A percentile compares a stretch with the other conserved stretches of the same genome.
Conservation (phyloP, 2,113 vertebrate species). For the Podocnemis expansa region DNA sequence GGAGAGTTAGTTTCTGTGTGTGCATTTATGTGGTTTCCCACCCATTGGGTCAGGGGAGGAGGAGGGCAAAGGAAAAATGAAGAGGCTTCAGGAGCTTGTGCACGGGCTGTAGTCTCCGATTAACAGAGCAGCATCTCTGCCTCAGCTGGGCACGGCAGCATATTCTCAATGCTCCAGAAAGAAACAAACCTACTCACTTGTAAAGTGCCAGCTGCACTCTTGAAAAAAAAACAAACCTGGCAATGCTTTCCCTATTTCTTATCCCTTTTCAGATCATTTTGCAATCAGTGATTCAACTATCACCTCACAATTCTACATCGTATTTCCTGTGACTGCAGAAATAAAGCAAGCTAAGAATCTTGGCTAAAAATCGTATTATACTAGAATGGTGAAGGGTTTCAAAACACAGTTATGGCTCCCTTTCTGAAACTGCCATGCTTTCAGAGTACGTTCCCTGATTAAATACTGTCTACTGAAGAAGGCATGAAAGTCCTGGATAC, state of each 20-base stretch:
- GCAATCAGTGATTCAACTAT: neutral
- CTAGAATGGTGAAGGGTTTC: neutral
- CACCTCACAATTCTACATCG: neutral
- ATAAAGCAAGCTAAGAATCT: neutral
- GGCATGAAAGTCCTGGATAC: neutral
- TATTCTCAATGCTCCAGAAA: too few species aligned
- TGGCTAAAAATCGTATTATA: conserved; percentile 9
- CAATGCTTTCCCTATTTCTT: neutral
- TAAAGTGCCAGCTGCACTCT: too few species aligned
- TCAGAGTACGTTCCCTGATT: conserved; percentile 21
- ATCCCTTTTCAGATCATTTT: neutral
- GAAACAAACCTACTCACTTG: too few species aligned
- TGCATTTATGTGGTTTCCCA: too few species aligned
- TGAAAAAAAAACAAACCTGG: neutral
- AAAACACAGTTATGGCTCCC: neutral
- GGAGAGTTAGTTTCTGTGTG: too few species aligned
- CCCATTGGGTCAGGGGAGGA: too few species aligned
- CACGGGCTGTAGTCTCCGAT: too few species aligned
- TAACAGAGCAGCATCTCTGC: too few species aligned
- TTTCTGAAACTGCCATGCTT: neutral
- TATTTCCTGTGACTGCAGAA: neutral
- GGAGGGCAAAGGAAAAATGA: too few species aligned
- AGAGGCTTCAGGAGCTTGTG: too few species aligned
- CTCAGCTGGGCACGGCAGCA: too few species aligned
- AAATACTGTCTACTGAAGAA: neutral